These are phyloP conservation scores for Gobio gobio DNA, from an alignment of 2,113 vertebrate genomes.

Conservation along the genomic window DNA sequence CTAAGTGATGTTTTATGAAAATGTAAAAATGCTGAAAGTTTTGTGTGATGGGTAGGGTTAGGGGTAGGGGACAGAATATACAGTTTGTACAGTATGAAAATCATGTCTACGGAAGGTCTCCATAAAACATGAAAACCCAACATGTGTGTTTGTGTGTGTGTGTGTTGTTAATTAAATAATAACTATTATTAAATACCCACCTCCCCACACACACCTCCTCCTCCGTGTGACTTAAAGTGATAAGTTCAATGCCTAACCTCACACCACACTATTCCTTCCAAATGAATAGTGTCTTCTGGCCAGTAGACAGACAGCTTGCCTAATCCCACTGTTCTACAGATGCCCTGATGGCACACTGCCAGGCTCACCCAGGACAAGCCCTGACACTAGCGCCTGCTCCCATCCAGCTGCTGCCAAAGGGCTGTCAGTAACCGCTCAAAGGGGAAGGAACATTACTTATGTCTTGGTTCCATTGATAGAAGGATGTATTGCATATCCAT, in stretches of 20 bases:
- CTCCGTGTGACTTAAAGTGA: no score
- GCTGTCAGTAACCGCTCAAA: slow-evolving; percentile 32
- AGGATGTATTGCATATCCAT: slow-evolving; percentile 3
- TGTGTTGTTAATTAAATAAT: no score
- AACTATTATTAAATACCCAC: no score
- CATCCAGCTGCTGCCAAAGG: slow-evolving; percentile 32
- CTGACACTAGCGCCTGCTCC: slow-evolving; percentile 27
- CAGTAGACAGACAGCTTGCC: not conserved
- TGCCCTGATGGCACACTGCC: not conserved
- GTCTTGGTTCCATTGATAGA: slow-evolving; percentile 32
- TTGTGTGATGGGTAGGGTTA: no score
- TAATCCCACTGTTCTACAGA: slow-evolving; percentile 19
- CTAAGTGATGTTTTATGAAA: no score
- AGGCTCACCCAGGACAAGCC: slow-evolving; percentile 42
- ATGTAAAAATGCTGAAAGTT: no score
- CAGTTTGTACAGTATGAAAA: no score
- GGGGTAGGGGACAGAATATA: no score
- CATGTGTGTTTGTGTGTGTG: no score
- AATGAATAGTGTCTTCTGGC: slow-evolving; percentile 16
- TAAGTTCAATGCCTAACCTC: not conserved
- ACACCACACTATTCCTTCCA: not conserved
- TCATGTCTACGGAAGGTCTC: no score
- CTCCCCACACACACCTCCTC: no score
- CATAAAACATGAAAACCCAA: no score
- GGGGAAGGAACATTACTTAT: slow-evolving; percentile 25